A percentile compares a stretch with the other conserved stretches of the same genome.
These are phyloP conservation scores for Eueides isabella DNA, from an alignment of 1,140 invertebrate species.

Conservation along the genomic window DNA sequence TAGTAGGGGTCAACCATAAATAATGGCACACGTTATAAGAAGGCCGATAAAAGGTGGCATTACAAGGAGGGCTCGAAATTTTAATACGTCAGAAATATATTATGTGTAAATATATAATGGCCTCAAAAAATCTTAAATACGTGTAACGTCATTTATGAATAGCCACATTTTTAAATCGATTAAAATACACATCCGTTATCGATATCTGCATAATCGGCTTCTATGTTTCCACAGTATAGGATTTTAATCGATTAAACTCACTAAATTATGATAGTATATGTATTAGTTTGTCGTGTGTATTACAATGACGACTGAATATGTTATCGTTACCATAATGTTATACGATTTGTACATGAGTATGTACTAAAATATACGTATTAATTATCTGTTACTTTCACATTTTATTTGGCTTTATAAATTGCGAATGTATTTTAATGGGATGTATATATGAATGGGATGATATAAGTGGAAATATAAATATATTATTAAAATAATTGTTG, in stretches of 20 bases:
- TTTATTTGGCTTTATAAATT: constrained; percentile 14
- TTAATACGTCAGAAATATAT: no score
- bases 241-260: no score
- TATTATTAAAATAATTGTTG: background rate
- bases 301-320: constrained; percentile 4
- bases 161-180: no score
- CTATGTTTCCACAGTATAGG: no score
- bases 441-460: background rate
- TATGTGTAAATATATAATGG: no score
- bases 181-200: no score
- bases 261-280: background rate
- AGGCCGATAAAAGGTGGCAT: no score
- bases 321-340: constrained; percentile 1
- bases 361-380: background rate
- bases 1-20: no score
- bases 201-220: background rate
- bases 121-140: no score
- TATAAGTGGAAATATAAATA: constrained; percentile 4
- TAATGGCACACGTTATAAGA: no score
- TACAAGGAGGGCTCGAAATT: no score
- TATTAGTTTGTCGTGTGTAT: background rate
- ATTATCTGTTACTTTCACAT: background rate
- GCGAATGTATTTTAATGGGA: background rate
- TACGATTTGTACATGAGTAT: constrained; percentile 10
- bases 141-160: no score